Percentiles rank a stretch among this genome's conserved stretches.
Evolutionary conservation across 2,888 invertebrate species (phyloP).

Genomic region (Parapristionchus giblindavisi): DNA sequence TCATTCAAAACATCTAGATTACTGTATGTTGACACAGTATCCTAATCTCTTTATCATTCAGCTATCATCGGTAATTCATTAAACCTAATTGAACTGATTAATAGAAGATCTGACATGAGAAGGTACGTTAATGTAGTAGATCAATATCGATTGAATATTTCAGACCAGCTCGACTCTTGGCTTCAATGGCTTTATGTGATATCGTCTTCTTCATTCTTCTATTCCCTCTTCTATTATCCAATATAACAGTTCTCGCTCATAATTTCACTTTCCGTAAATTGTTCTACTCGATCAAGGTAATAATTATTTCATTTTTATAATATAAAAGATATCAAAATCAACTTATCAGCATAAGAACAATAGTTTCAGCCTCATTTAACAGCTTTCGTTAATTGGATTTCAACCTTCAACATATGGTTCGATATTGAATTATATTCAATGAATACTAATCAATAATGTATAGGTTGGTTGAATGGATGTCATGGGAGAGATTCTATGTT

Average conservation of each 20-base stretch:
- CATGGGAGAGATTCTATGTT: neutral
- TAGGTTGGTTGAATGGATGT: constrained; percentile 15
- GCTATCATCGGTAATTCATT: constrained; percentile 17
- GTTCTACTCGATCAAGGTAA: constrained; percentile 5
- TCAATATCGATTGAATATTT: neutral
- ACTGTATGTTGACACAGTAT: too few species aligned
- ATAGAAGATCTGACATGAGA: neutral
- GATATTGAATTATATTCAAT: neutral
- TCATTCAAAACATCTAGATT: too few species aligned
- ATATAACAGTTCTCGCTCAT: neutral
- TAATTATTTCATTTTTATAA: neutral
- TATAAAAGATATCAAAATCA: neutral
- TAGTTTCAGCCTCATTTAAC: constrained; percentile 3
- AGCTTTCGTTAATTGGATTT: constrained; percentile 33
- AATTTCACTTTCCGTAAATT: neutral
- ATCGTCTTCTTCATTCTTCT: constrained; percentile 17
- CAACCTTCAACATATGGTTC: constrained; percentile 26
- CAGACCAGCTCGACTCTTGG: constrained; percentile 18
- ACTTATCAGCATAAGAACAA: too few species aligned
- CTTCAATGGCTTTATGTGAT: constrained; percentile 19
- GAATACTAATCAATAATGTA: neutral
- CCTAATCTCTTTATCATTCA: too few species aligned
- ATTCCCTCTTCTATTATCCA: constrained; percentile 8
- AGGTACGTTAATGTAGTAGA: neutral
- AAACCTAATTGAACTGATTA: constrained; percentile 6